Evolutionary conservation across 35 echinoderm and acorn worm genomes (phyloP).

Genomic region (Acanthaster planci): DNA sequence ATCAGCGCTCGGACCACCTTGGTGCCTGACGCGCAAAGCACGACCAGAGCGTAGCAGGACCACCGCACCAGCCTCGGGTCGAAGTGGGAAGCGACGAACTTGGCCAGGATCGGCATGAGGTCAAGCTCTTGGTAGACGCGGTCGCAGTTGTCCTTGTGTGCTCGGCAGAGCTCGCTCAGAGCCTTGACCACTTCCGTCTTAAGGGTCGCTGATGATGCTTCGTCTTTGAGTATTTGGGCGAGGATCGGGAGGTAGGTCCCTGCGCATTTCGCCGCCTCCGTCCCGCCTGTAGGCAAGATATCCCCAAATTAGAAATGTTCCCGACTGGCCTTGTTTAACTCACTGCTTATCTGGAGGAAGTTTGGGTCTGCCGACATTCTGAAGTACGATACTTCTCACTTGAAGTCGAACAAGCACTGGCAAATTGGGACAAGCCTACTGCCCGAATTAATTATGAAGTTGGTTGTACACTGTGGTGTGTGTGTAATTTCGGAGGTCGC

Average conservation of each 20-base stretch:
- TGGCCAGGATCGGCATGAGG: conserved; percentile 14
- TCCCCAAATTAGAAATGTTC: neutral
- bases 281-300: conserved; percentile 59
- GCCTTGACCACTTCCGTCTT: conserved; percentile 64
- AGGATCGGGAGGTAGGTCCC: conserved; percentile 58
- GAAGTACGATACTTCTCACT: too few species aligned
- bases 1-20: neutral
- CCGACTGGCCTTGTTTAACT: neutral
- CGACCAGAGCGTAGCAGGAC: conserved; percentile 76
- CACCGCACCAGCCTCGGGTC: conserved; percentile 52
- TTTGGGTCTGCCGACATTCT: too few species aligned
- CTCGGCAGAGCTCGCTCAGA: conserved; percentile 72
- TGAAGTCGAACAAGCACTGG: too few species aligned
- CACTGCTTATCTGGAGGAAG: too few species aligned
- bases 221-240: conserved; percentile 35
- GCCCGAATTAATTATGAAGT: too few species aligned
- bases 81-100: conserved; percentile 21
- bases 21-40: conserved; percentile 33
- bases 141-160: conserved; percentile 57
- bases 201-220: conserved; percentile 33
- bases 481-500: too few species aligned
- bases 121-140: conserved; percentile 23
- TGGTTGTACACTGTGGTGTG: too few species aligned
- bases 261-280: conserved; percentile 73
- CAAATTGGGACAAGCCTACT: too few species aligned